These are phyloP conservation scores for Plectrocnemia conspersa DNA, from an alignment of 1,140 invertebrate genomes.

Conservation along the genomic window DNA sequence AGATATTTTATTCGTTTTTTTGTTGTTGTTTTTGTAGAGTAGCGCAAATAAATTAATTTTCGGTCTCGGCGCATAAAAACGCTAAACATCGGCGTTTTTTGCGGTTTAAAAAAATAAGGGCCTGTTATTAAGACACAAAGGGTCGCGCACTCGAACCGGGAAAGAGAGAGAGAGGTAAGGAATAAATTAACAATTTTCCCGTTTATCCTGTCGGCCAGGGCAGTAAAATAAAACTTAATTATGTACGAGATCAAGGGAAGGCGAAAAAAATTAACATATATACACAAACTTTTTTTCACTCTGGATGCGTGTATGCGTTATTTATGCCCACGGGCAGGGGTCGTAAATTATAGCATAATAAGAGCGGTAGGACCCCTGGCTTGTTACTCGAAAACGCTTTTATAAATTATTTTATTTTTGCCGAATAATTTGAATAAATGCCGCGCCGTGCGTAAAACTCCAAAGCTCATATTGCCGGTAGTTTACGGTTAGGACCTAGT, in stretches of 20 bases:
- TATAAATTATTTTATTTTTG: constrained; percentile 12
- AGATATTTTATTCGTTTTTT: too few relatives aligned
- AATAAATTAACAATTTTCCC: constrained; percentile 32
- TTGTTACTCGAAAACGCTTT: background rate
- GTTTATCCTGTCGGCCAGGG: constrained; percentile 24
- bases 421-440: constrained; percentile 17
- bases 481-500: constrained; percentile 1
- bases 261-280: constrained; percentile 31
- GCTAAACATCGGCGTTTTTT: background rate
- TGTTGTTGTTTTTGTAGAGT: too few relatives aligned
- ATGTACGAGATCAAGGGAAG: constrained; percentile 31
- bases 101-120: background rate
- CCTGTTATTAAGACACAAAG: background rate
- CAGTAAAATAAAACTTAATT: constrained; percentile 34
- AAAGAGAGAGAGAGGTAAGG: constrained; percentile 19
- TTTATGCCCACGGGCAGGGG: constrained; percentile 29
- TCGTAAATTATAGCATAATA: constrained; percentile 31
- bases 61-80: too few relatives aligned
- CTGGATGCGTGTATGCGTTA: constrained; percentile 34
- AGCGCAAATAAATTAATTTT: too few relatives aligned
- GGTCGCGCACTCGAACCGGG: background rate
- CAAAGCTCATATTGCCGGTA: constrained; percentile 9
- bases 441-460: constrained; percentile 1
- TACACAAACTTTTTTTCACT: too few relatives aligned
- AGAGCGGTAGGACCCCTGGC: constrained; percentile 9